Evolutionary conservation across 2,888 invertebrate genomes (phyloP).

Genomic region (Chrysina gloriosa): DNA sequence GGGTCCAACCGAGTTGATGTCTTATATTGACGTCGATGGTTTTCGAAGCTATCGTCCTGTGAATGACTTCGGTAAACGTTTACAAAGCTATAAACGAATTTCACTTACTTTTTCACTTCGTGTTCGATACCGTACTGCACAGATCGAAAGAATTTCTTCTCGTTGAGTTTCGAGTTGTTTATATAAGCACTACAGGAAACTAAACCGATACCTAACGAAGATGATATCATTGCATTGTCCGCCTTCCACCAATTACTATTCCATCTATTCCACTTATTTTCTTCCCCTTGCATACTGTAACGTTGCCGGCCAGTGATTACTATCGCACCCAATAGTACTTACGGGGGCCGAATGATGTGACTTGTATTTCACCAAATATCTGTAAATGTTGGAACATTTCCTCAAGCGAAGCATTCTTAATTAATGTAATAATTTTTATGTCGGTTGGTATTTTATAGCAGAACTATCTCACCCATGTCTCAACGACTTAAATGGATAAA

Average conservation of each 20-base stretch:
- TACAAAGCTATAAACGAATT: neutral
- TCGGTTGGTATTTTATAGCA: neutral
- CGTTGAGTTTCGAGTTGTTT: constrained; percentile 54
- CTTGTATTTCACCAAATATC: constrained; percentile 1
- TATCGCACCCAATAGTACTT: neutral
- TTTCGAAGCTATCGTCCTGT: constrained; percentile 64
- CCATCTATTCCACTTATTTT: neutral
- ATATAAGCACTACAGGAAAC: constrained; percentile 55
- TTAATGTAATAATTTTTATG: neutral
- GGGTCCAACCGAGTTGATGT: constrained; percentile 88
- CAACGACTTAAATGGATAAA: neutral
- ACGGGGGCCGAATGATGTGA: neutral
- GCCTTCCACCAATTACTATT: constrained; percentile 5
- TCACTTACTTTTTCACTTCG: constrained; percentile 65
- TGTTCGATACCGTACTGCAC: constrained; percentile 67
- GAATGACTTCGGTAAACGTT: no score
- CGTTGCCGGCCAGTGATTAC: neutral
- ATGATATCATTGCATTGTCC: constrained; percentile 6
- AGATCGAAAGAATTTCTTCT: constrained; percentile 67
- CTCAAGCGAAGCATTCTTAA: constrained; percentile 12
- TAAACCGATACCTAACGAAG: constrained; percentile 43
- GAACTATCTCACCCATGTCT: neutral
- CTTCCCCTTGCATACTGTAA: neutral
- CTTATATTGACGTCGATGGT: constrained; percentile 74
- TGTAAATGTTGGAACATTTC: neutral